Conservation (phyloP, 2,113 vertebrate genomes). For the Xiphophorus couchianus region DNA sequence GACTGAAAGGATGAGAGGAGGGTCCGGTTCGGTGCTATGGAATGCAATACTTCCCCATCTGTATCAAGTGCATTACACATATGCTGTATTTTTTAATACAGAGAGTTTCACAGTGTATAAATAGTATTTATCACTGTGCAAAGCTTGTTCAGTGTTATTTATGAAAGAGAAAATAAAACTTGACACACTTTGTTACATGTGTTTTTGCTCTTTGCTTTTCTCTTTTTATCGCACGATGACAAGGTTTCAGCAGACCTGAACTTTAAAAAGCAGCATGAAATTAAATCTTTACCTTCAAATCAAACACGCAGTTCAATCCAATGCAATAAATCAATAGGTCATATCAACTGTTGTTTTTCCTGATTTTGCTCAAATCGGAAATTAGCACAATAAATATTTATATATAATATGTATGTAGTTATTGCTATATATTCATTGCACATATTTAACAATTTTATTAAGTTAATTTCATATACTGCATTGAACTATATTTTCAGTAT, state of each 20-base stretch:
- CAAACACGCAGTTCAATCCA: not conserved
- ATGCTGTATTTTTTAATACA: slow-evolving; percentile 83
- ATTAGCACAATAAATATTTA: too few species aligned
- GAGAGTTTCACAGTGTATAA: slow-evolving; percentile 80
- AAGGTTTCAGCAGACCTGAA: not conserved
- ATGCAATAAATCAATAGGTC: too few species aligned
- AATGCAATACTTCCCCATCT: slow-evolving; percentile 71
- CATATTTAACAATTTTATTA: too few species aligned
- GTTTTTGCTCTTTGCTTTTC: not conserved
- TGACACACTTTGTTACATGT: slow-evolving; percentile 63
- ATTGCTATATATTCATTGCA: too few species aligned
- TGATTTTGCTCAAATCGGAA: too few species aligned
- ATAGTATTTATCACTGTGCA: slow-evolving; percentile 80
- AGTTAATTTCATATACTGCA: too few species aligned
- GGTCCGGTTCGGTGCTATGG: slow-evolving; percentile 67
- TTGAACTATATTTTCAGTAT: too few species aligned
- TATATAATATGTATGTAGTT: too few species aligned
- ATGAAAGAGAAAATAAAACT: slow-evolving; percentile 77
- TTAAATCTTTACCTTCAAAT: not conserved
- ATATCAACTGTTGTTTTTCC: too few species aligned
- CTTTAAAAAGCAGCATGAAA: slow-evolving; percentile 3
- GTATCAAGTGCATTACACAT: slow-evolving; percentile 83
- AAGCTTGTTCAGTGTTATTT: slow-evolving; percentile 84
- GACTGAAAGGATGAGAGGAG: slow-evolving; percentile 14
- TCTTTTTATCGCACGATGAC: too few species aligned